phyloP scores from a whole-genome alignment of 1,140 invertebrate species.

The Whitmania pigra region DNA sequence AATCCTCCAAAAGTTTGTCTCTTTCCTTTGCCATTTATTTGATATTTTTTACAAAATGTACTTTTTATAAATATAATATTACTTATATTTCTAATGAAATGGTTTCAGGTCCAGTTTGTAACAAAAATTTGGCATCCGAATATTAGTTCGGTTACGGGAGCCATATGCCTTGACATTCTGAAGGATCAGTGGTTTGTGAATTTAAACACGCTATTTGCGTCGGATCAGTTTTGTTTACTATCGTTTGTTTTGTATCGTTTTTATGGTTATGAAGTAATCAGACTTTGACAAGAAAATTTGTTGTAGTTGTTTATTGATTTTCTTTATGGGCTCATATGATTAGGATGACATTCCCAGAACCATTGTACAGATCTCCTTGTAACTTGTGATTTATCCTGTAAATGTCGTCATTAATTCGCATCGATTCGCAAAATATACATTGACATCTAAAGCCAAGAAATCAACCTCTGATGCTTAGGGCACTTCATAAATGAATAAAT shows the following conservation, averaged over 20 bases:
- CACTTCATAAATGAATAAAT: too few relatives aligned
- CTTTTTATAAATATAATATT: not conserved
- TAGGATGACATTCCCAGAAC: too few relatives aligned
- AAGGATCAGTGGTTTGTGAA: conserved; percentile 83
- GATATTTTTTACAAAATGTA: conserved; percentile 20
- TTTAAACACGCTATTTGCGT: not conserved
- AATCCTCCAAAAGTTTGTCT: conserved; percentile 75
- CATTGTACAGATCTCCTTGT: too few relatives aligned
- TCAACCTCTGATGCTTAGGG: too few relatives aligned
- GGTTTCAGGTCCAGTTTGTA: conserved; percentile 57
- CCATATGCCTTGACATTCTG: conserved; percentile 95
- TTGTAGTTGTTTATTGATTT: too few relatives aligned
- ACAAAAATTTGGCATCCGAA: conserved; percentile 99
- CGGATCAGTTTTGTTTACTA: too few relatives aligned
- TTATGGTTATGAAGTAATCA: too few relatives aligned
- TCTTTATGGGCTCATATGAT: too few relatives aligned
- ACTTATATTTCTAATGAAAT: conserved; percentile 1
- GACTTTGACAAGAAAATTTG: too few relatives aligned
- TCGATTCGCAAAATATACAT: not conserved
- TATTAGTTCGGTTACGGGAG: conserved; percentile 94
- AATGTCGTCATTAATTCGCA: too few relatives aligned
- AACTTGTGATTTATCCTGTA: too few relatives aligned
- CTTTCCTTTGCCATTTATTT: conserved; percentile 21
- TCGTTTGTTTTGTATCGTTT: too few relatives aligned
- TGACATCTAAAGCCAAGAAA: not conserved